Evolutionary conservation across 2,888 invertebrate species (phyloP).

Genomic region (Rugalucina vietnamica): DNA sequence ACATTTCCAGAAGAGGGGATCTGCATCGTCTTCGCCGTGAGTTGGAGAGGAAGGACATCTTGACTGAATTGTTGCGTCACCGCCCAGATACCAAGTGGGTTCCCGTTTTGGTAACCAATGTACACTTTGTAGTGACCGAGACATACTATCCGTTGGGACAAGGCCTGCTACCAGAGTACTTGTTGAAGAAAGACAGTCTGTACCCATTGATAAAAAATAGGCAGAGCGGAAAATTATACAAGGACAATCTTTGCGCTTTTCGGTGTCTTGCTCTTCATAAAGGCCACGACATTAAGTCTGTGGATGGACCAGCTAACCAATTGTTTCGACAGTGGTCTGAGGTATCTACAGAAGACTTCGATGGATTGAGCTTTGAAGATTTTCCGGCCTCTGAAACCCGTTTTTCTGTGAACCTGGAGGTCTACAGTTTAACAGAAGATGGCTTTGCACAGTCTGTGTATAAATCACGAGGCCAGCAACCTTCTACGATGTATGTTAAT

Average conservation of each 20-base stretch:
- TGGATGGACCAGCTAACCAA: constrained; percentile 29
- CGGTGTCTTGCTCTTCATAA: constrained; percentile 48
- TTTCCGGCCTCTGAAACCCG: constrained; percentile 35
- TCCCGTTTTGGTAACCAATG: constrained; percentile 56
- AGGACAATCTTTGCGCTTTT: constrained; percentile 47
- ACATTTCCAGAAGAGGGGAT: constrained; percentile 45
- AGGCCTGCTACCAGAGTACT: constrained; percentile 33
- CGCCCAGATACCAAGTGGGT: constrained; percentile 58
- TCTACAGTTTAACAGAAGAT: constrained; percentile 49
- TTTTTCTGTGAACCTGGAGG: constrained; percentile 42
- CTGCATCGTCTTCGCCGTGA: constrained; percentile 22
- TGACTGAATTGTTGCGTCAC: constrained; percentile 35
- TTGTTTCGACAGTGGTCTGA: constrained; percentile 27
- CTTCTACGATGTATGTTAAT: constrained; percentile 49
- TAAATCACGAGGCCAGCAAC: constrained; percentile 35
- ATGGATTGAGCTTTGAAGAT: constrained; percentile 21
- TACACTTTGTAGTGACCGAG: constrained; percentile 24
- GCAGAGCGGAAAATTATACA: constrained; percentile 24
- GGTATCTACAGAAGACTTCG: not conserved
- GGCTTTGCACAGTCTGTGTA: constrained; percentile 39
- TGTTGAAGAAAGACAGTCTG: constrained; percentile 24
- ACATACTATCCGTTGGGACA: constrained; percentile 44
- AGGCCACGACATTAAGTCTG: constrained; percentile 24
- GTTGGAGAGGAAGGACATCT: constrained; percentile 37
- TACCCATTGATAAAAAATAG: constrained; percentile 41